Evolutionary conservation across 2,113 vertebrate genomes (phyloP), one percentile per base, ranked within the genome.

Genomic region (Corapipo altera): DNA sequence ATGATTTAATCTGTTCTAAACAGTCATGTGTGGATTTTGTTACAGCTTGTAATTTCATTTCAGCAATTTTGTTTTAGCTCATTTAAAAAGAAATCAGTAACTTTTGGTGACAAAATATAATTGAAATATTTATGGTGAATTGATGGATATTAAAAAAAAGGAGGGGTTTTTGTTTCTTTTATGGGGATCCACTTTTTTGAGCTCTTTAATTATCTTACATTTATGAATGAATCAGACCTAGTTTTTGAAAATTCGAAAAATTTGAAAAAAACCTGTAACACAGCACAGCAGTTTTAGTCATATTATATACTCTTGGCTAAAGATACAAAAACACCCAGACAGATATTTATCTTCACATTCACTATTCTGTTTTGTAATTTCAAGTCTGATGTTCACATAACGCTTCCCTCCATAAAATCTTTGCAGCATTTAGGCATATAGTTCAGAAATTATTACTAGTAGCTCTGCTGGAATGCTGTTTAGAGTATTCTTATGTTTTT

Each of bases 1-100:
- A 89, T 83, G 83, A 92, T 93, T 96, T 86, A 83, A 96, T 92
- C 59, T 83, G 39, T 70, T 83, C 59, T 92, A 78, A 89, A 91
- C 73, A 71, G 48, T 86, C 72, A 95, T 67, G 65, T 75, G 84
- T 84, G 48, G 76, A 84, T 93, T 95, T 95, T 52, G 92, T 92
- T 95, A 93, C 41, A 73, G 55, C 15, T 85, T 94, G 71, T 91
- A 90, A 91, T 80, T 88, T 85, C 18, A 86, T 85, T 88, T 79
- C 41, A 55, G 41, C 28, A 83, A 83, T 88, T 93, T 82, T 83
- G 58, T 4, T 72, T 90, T 54, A 70, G 10, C 37, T 85, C n/a
- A 83, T 83, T 95, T 76, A 70, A 89, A 93, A 88, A 86, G 9
- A 94, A 71, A 93, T 52, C 79, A 90, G 46, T 66, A 78, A 81